Base-by-base conservation (phyloP, 2,113 vertebrate genomes). In the Erpornis zantholeuca region DNA sequence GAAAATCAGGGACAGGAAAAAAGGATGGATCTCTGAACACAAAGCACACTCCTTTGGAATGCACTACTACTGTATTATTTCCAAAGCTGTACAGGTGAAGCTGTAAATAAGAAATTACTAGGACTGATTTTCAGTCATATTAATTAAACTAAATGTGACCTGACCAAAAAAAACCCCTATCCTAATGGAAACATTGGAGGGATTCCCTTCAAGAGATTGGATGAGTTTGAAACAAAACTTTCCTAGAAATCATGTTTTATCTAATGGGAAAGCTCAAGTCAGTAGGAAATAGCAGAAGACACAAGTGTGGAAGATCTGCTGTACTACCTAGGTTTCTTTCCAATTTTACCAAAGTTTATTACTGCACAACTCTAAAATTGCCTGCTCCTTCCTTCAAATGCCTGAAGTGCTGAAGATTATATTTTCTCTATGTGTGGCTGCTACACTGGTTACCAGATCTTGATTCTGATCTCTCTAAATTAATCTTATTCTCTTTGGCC, bases 321-420 rank as follows among this genome's bases (percentile, higher is more conserved):
- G 13, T 35, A 29, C 24, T 75, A 11, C 49, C 36, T 49, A 45
- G 52, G 75, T 92, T 71, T 57, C 40, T 54, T 85, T 84, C 36
- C 77, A 88, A 24, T 91, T 82, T 70, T 85, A 68, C 44, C 31
- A 23, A 88, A 88, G 72, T 90, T 96, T 90, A 49, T 84, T 93
- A 76, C 16, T 88, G 16, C 35, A 65, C 40, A 76, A 31, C 27
- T 82, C 49, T 45, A 65, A 81, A 88, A 73, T 86, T 90, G 35
- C 53, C 29, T 82, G 7, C 8, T 77, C 8, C 24, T 83, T 75
- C 33, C 33, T 84, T 82, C 57, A 84, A 54, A 88, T 60, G 72
- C 73, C 88, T 71, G 40, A 86, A 86, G 86, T 75, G 57, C 42
- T 66, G 70, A 83, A 86, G 7, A 60, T 82, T 53, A 42, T 29